A percentile compares a stretch with the other conserved stretches of the same genome.
These are phyloP conservation scores for Sparus aurata DNA, from an alignment of 2,797 vertebrate species.

Conservation along the genomic window DNA sequence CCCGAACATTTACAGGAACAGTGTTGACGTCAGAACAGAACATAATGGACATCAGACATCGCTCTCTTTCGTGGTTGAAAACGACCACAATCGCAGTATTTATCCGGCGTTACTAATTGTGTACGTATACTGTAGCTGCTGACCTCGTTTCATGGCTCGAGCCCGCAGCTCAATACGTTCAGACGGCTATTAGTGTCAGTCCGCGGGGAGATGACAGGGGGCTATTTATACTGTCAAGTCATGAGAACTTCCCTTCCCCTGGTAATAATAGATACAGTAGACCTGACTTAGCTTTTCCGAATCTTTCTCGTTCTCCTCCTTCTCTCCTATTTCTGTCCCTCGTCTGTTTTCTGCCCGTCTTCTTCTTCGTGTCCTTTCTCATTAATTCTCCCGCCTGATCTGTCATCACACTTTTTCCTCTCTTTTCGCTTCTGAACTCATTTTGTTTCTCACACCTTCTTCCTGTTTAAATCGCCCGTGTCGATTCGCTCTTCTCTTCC, in stretches of 20 bases:
- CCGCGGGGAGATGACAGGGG: slow-evolving; percentile 46
- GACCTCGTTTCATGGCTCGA: slow-evolving; percentile 16
- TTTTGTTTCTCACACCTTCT: background rate
- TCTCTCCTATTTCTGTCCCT: slow-evolving; percentile 16
- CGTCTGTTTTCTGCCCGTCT: slow-evolving; percentile 4
- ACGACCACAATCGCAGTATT: too few species aligned
- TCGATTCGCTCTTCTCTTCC: background rate
- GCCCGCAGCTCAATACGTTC: slow-evolving; percentile 18
- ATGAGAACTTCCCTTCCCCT: slow-evolving; percentile 72
- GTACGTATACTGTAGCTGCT: background rate
- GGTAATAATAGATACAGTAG: slow-evolving; percentile 62
- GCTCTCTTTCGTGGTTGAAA: background rate
- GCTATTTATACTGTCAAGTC: slow-evolving; percentile 70
- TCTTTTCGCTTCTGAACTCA: background rate
- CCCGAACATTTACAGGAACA: background rate
- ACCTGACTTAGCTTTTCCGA: slow-evolving; percentile 51
- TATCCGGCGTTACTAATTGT: background rate
- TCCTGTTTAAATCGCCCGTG: background rate
- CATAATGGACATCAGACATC: background rate
- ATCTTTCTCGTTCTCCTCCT: slow-evolving; percentile 19
- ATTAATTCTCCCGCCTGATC: background rate
- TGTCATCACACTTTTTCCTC: too few species aligned
- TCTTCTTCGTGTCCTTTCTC: background rate
- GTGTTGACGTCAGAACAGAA: background rate
- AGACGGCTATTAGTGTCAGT: slow-evolving; percentile 44